A percentile compares a stretch with the other conserved stretches of the same genome.
These are phyloP conservation scores for Synanthedon tipuliformis DNA, from an alignment of 2,888 invertebrate species.

Conservation along the genomic window DNA sequence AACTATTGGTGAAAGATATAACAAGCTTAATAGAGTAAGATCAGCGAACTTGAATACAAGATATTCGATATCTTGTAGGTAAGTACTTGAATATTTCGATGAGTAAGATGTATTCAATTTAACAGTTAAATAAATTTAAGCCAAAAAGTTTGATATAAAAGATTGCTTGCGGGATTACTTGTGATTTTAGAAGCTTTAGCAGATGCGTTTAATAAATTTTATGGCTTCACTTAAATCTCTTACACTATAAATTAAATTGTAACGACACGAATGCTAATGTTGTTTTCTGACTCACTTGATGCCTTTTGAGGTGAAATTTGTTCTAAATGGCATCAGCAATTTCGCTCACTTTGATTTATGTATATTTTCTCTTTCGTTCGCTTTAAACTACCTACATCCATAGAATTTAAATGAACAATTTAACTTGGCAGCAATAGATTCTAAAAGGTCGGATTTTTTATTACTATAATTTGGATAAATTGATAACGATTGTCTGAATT, in stretches of 20 bases:
- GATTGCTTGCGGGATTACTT: slow-evolving; percentile 11
- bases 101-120: no score
- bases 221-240: slow-evolving; percentile 15
- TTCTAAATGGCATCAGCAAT: slow-evolving; percentile 19
- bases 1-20: no score
- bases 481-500: no score
- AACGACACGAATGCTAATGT: slow-evolving; percentile 32
- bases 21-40: no score
- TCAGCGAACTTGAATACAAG: no score
- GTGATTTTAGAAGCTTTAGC: slow-evolving; percentile 21
- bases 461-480: no score
- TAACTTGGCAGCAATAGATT: background rate
- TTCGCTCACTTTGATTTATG: slow-evolving; percentile 16
- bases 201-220: slow-evolving; percentile 27
- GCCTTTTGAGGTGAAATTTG: slow-evolving; percentile 23
- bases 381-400: slow-evolving; percentile 1
- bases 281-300: slow-evolving; percentile 18
- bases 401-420: background rate
- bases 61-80: no score
- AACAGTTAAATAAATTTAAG: no score
- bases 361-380: background rate
- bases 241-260: slow-evolving; percentile 34
- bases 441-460: no score
- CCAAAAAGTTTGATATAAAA: no score
- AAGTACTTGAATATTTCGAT: no score